Evolutionary conservation across 2,113 vertebrate species (phyloP), one percentile per base, ranked within the genome.

Genomic region (Istiophorus platypterus): DNA sequence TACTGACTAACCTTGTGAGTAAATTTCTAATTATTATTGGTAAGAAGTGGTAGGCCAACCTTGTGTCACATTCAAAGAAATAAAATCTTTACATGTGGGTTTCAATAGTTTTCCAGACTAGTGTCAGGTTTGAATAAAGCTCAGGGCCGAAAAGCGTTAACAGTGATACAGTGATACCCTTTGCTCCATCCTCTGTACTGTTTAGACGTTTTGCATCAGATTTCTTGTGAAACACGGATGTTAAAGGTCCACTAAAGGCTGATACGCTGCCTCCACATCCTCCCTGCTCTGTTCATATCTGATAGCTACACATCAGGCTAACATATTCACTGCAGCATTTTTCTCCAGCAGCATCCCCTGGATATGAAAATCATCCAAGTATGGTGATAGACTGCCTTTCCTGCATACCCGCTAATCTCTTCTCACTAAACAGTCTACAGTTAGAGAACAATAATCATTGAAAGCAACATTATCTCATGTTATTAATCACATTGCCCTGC

Each of bases 401-500:
- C 62, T 49, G 26, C n/a, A 1, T 67, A 39, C 39, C 65, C 47
- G 41, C 65, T 84, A 76, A 82, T 78, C 78, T 76, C 14, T 9
- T 27, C 49, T 81, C 34, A 57, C 66, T 76, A 62, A 86, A 80
- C 58, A 68, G 70, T 79, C 58, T 45, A 59, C n/a, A n/a, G 10
- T 63, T 67, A 24, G 78, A 80, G 51, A 56, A 56, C 65, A 61
- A 63, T 71, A 77, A 84, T 81, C 54, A 72, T 64, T 78, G 41
- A 66, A 65, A 76, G 72, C 62, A 85, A 80, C 56, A 78, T 45
- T 34, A 56, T 45, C 71, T 75, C 45, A 56, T 75, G 79, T 56
- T 71, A 78, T 85, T 83, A 80, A 83, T 89, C 80, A 84, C 59
- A 58, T 31, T 1, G 17, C 31, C 52, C 63, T 58, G 24, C 34